These are phyloP conservation scores for Aplocera efformata DNA, from an alignment of 2,888 invertebrate species.

Conservation along the genomic window DNA sequence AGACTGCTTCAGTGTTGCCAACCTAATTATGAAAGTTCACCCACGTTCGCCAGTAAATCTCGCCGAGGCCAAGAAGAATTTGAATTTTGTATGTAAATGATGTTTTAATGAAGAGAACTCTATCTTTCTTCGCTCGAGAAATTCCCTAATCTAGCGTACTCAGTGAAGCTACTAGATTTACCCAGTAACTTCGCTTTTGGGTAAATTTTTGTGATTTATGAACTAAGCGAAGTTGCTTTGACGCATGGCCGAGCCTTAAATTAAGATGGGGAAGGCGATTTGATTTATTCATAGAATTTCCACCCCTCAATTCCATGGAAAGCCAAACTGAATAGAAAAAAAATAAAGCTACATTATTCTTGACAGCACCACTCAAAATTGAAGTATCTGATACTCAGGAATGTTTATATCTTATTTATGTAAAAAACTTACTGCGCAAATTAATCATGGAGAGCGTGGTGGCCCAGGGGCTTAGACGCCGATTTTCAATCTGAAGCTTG, in stretches of 20 bases:
- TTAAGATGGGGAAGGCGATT: too few relatives aligned
- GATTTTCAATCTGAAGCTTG: too few relatives aligned
- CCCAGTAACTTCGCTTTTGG: constrained; percentile 4
- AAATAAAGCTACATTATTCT: too few relatives aligned
- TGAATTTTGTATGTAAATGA: constrained; percentile 42
- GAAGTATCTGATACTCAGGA: too few relatives aligned
- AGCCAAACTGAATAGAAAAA: too few relatives aligned
- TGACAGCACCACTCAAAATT: too few relatives aligned
- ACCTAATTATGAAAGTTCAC: constrained; percentile 35
- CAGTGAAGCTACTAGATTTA: constrained; percentile 18
- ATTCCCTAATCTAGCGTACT: constrained; percentile 21
- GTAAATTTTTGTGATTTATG: constrained; percentile 16
- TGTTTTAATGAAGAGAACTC: constrained; percentile 38
- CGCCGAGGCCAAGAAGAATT: constrained; percentile 31
- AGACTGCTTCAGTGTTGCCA: constrained; percentile 20
- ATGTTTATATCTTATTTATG: too few relatives aligned
- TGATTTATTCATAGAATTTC: constrained; percentile 2
- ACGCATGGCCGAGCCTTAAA: not conserved
- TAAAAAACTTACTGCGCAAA: too few relatives aligned
- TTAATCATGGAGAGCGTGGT: too few relatives aligned
- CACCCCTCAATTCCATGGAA: not conserved
- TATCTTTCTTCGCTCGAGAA: constrained; percentile 27
- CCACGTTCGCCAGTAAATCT: constrained; percentile 41
- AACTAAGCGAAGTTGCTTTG: constrained; percentile 8
- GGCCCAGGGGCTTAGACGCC: too few relatives aligned